Evolutionary conservation across 2,113 vertebrate genomes (phyloP), one percentile per base, ranked within the genome.

Genomic region (Corythornis madagascariensis): DNA sequence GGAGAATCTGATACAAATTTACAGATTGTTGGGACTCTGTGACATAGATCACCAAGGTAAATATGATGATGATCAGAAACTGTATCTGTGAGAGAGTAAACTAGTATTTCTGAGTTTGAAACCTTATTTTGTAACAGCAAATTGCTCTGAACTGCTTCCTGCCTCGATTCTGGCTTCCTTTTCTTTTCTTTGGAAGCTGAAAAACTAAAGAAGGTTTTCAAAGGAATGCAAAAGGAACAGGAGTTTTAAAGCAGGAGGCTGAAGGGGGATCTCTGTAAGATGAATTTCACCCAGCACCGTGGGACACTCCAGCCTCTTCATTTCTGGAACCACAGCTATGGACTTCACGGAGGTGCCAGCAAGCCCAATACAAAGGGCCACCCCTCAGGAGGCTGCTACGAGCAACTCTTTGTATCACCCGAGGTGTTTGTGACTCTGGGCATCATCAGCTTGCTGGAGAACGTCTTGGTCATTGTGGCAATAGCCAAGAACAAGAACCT

Each of bases 401-500:
- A 99, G 83, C 99, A 99, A 97, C 98, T 99, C 52, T 98, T 98
- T 33, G 98, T 99, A 66, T 98, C 98, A 13, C 98, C 98, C 0
- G 98, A 99, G 96, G 98, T 99, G 28, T 99, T 99, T 77, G 98
- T 99, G 78, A 98, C 98, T 6, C 96, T 99, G 96, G 99, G 99
- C 19, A 98, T 98, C 83, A 86, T 99, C 91, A 99, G 99, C 92
- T 95, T 99, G 85, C 53, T 99, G 96, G 99, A 99, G 97, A 99
- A 99, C 4, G 95, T 99, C 60, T 95, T 99, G 92, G 99, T 99
- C 40, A 98, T 99, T 7, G 97, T 98, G 11, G 99, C 99, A 0
- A 99, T 99, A 26, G 96, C 98, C 84, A 99, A 99, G 96, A 99
- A 99, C 98, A 99, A 98, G 97, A 99, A 99, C 77, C 98, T 99